Conservation (phyloP, 2,888 invertebrate species). For the Rhogogaster chlorosoma region DNA sequence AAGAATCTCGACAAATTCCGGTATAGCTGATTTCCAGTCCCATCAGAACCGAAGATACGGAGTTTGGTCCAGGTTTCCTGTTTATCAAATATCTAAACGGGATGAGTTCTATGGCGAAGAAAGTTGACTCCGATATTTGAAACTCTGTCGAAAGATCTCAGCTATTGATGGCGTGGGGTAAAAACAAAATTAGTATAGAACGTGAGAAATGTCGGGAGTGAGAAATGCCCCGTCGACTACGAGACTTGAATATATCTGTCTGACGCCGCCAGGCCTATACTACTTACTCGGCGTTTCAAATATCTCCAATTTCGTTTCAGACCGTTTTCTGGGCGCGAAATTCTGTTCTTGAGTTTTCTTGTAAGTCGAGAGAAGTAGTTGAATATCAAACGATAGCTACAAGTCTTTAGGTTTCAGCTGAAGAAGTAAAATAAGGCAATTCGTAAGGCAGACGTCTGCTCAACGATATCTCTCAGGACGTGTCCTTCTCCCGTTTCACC, state of each 20-base stretch:
- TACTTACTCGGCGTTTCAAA: slow-evolving; percentile 1
- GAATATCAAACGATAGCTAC: slow-evolving; percentile 16
- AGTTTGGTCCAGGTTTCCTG: not conserved
- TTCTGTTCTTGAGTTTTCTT: not conserved
- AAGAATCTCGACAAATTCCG: not conserved
- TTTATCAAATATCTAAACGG: not conserved
- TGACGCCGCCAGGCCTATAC: slow-evolving; percentile 4
- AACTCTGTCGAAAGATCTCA: not conserved
- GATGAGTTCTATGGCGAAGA: not conserved
- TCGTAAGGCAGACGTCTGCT: not conserved
- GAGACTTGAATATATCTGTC: not conserved
- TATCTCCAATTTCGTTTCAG: slow-evolving; percentile 33
- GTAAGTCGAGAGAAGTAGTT: not conserved
- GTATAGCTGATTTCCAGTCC: not conserved
- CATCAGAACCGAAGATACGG: not conserved
- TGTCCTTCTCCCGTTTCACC: not conserved
- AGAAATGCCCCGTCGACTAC: not conserved
- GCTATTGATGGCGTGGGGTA: not conserved
- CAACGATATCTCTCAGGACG: not conserved
- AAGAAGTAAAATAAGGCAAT: slow-evolving; percentile 4
- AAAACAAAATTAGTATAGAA: not conserved
- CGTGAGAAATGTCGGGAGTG: not conserved
- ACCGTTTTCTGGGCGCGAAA: not conserved
- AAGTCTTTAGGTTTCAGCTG: not conserved
- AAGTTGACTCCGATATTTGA: not conserved